Conservation (phyloP, 1,140 invertebrate species). For the Apis mellifera region DNA sequence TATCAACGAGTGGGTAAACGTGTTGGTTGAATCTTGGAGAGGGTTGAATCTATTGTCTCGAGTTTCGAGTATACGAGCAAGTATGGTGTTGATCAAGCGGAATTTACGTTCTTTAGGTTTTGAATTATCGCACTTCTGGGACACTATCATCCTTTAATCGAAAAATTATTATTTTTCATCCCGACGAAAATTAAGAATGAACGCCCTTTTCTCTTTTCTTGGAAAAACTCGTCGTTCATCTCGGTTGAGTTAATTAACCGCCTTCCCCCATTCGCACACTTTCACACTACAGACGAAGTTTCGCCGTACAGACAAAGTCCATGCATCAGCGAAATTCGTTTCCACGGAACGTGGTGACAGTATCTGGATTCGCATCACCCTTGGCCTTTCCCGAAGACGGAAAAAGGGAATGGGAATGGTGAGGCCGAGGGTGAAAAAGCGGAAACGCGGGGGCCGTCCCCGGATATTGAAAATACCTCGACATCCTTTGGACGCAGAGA, state of each 20-base stretch:
- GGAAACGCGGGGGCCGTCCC: slow-evolving; percentile 59
- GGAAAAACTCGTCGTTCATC: background rate
- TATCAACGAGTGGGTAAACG: background rate
- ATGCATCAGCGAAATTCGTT: background rate
- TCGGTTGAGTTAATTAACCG: slow-evolving; percentile 8
- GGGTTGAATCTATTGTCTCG: background rate
- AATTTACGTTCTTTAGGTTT: background rate
- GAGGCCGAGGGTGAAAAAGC: slow-evolving; percentile 37
- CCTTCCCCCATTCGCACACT: background rate
- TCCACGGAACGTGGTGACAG: slow-evolving; percentile 1
- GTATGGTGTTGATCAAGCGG: slow-evolving; percentile 6
- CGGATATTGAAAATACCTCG: slow-evolving; percentile 77
- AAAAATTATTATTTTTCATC: too few species aligned
- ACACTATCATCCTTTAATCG: background rate
- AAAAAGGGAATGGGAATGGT: slow-evolving; percentile 24
- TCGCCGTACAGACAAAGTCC: too few species aligned
- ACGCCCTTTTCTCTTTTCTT: too few species aligned
- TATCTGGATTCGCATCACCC: slow-evolving; percentile 43
- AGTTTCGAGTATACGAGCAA: background rate
- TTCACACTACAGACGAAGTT: background rate
- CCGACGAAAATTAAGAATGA: too few species aligned
- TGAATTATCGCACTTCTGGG: background rate
- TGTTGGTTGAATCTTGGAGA: background rate
- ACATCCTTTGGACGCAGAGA: slow-evolving; percentile 54
- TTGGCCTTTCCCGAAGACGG: slow-evolving; percentile 33